Base-by-base conservation (phyloP, 2,888 invertebrate genomes). In the Chrysomela aeneicollis region DNA sequence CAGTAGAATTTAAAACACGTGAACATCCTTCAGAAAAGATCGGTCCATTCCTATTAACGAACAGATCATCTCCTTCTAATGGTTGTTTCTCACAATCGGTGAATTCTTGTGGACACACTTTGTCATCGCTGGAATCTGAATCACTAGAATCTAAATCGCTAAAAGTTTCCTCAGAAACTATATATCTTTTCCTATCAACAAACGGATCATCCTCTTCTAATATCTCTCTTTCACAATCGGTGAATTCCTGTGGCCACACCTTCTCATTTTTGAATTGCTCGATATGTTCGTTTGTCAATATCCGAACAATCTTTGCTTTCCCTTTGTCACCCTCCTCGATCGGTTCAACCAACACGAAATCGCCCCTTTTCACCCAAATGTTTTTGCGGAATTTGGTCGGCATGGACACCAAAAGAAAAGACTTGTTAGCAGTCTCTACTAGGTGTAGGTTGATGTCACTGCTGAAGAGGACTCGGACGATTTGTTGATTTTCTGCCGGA, bases 291-390 rank as follows among this genome's bases (percentile, higher is more conserved):
- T 86, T 86, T 22, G 89, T 89, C 70, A 92, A 84, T 68, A 91
- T 90, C 80, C 87, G 89, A 0, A 90, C 88, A 73, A 98, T 97
- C 86, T 98, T 98, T 0, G 91, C 98, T 78, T 92, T 93, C 0
- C 98, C 97, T 86, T 96, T 97, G 73, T 93, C 92, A 12, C 97
- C 97, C 83, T 98, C 98, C 46, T 87, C 85, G 64, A 99, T 98
- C 0, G 94, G 92, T 78, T 96, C 94, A 0, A 97, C 89, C 1
- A 98, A 82, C 22, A 98, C 88, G 79, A 88, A 98, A 82, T 94
- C 92, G 3, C 96, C 96, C 59, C 94, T 87, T 81, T 95, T 96
- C 0, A 98, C 92, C 95, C 96, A 99, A 52, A 97, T 89, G 76
- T 93, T 94, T 80, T 92, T 92, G 10, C 97, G 87, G 79, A 94